Base-by-base conservation (phyloP, 1,140 invertebrate genomes). In the Polyergus mexicanus region DNA sequence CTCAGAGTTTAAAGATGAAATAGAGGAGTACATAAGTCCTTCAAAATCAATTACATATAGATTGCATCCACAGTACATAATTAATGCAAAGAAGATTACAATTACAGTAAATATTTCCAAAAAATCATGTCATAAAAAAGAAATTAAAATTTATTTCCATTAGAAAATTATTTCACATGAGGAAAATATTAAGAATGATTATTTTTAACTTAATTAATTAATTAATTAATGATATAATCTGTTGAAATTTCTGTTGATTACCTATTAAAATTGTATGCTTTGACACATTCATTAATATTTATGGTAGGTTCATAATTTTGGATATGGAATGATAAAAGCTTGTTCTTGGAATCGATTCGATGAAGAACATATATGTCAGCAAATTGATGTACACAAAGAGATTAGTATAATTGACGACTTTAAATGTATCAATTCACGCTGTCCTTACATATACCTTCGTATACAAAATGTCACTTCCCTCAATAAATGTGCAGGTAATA, bases 401-500 rank as follows among this genome's bases (percentile, higher is more conserved):
- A 58, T 88, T 38, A 63, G 25, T 32, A 78, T 93, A 19, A 65
- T 19, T 1, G 75, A 92, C 63, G 65, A 84, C 22, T 83, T 69
- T 6, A 54, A 60, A 41, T 93, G 87, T 66, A 75, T 65, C 3
- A 51, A 87, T 19, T 56, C 63, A 25, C n/a, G 63, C 13, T 93
- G 92, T 71, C 89, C 92, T 38, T 25, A 88, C 25, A 88, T 89
- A 6, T 92, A 91, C 63, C 87, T 91, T 68, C 84, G 88, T 60
- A 58, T 93, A 69, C 76, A 87, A 47, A 89, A 92, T 65, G 71
- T 91, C 4, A 88, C 88, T 56, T 89, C 92, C 10, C 74, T 77
- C 16, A 90, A 86, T 47, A 92, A 91, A 91, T 93, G 93, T 62
- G 80, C 90, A 88, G 93, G 92, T 94, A 91, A 54, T 3, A 0